These are phyloP conservation scores for Incurvaria masculella DNA, from an alignment of 2,888 invertebrate species.

Conservation along the genomic window DNA sequence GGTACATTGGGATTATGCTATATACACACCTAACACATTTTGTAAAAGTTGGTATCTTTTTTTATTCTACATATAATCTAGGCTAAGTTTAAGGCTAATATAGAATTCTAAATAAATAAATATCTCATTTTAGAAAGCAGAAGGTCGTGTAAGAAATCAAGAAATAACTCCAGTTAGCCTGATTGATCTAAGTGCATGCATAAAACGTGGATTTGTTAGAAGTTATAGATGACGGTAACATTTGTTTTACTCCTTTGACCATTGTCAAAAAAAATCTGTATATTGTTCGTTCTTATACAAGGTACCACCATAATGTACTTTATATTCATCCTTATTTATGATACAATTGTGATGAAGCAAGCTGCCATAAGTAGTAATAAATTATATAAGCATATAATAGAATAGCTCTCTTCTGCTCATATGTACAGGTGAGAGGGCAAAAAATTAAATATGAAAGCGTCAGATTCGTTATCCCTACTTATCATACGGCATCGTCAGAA, in stretches of 20 bases:
- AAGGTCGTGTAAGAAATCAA: too few relatives aligned
- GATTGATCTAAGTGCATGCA: too few relatives aligned
- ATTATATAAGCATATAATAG: conserved; percentile 32
- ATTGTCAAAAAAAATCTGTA: conserved; percentile 33
- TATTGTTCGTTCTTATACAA: conserved; percentile 30
- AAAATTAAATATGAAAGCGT: conserved; percentile 15
- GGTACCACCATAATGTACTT: conserved; percentile 29
- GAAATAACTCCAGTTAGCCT: too few relatives aligned
- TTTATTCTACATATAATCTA: conserved; percentile 32
- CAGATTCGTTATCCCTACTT: conserved; percentile 6
- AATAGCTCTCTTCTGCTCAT: conserved; percentile 22
- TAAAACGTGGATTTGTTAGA: too few relatives aligned
- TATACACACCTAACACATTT: conserved; percentile 37
- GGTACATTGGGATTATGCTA: conserved; percentile 49
- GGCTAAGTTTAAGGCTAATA: conserved; percentile 46
- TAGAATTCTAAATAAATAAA: conserved; percentile 49
- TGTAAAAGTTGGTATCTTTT: conserved; percentile 44
- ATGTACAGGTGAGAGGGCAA: conserved; percentile 19
- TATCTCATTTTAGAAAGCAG: background rate
- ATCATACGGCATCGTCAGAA: background rate
- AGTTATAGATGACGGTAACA: too few relatives aligned
- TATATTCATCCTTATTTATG: conserved; percentile 20
- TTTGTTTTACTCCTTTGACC: conserved; percentile 40
- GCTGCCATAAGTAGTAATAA: conserved; percentile 23
- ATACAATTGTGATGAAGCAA: conserved; percentile 29